phyloP scores from a whole-genome alignment of 2,888 invertebrate species.

The Protodeltote pygarga region DNA sequence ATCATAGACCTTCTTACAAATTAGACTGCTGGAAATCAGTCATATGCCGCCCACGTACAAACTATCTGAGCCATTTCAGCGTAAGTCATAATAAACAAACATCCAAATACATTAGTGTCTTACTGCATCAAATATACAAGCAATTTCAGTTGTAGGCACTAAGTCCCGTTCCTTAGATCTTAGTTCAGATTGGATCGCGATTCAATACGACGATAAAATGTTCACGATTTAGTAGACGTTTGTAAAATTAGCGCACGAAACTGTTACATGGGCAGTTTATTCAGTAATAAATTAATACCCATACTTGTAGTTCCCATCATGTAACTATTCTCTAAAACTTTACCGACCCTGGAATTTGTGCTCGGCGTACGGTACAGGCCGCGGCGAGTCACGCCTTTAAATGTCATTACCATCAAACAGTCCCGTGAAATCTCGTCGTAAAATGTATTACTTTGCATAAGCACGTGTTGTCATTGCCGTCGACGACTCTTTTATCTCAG shows the following conservation, averaged over 20 bases:
- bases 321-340: conserved; percentile 22
- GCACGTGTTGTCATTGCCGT: conserved; percentile 34
- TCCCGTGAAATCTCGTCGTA: conserved; percentile 53
- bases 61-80: conserved; percentile 8
- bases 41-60: too few relatives aligned
- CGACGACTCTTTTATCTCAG: conserved; percentile 24
- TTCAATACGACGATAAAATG: conserved; percentile 33
- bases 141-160: conserved; percentile 26
- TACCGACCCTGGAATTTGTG: conserved; percentile 45
- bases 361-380: conserved; percentile 54
- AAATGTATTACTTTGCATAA: conserved; percentile 30
- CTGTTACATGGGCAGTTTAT: conserved; percentile 31
- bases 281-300: conserved; percentile 43
- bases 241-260: conserved; percentile 36
- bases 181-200: conserved; percentile 33
- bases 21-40: too few relatives aligned
- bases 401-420: conserved; percentile 64
- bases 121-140: conserved; percentile 9
- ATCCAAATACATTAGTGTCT: conserved; percentile 5
- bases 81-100: conserved; percentile 1
- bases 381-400: conserved; percentile 65
- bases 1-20: too few relatives aligned
- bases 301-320: conserved; percentile 15
- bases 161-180: conserved; percentile 44
- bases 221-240: conserved; percentile 37